phyloP scores from a whole-genome alignment of 92 coral and sea anemone species.

The Zoanthus solanderi region DNA sequence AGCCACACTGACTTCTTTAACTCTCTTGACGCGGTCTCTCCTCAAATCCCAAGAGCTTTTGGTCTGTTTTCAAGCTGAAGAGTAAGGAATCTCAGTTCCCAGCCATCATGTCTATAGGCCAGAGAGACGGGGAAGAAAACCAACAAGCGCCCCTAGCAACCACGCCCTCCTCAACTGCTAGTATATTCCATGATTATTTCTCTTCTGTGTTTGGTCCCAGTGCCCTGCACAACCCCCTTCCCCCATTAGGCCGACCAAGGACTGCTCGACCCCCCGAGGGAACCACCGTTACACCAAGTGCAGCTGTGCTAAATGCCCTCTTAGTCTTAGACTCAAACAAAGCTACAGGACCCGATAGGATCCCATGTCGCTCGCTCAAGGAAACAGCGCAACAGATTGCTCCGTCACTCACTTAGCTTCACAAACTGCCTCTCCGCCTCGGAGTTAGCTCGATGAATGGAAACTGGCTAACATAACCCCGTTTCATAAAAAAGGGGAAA shows the following conservation, averaged over 20 bases:
- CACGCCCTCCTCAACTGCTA: neutral
- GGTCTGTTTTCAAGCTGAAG: constrained; percentile 39
- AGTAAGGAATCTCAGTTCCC: constrained; percentile 26
- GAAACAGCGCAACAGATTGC: neutral
- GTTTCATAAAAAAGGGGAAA: no score
- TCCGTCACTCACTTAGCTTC: no score
- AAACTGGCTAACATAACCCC: no score
- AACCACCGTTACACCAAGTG: constrained; percentile 15
- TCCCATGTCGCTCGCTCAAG: neutral
- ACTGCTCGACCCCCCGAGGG: constrained; percentile 31
- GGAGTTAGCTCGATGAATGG: no score
- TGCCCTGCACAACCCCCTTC: neutral
- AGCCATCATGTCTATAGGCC: constrained; percentile 33
- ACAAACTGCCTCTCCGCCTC: no score
- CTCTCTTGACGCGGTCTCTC: no score
- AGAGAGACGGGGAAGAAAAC: no score
- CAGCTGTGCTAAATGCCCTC: neutral
- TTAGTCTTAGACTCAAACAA: neutral
- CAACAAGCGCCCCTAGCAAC: no score
- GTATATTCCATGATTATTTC: neutral
- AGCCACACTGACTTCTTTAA: no score
- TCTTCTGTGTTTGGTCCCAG: neutral
- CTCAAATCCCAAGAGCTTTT: constrained; percentile 48
- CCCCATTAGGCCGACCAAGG: constrained; percentile 15
- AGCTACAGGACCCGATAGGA: constrained; percentile 13